Evolutionary conservation across 2,888 invertebrate species (phyloP), one percentile per base, ranked within the genome.

Genomic region (Linnaemya tessellans): DNA sequence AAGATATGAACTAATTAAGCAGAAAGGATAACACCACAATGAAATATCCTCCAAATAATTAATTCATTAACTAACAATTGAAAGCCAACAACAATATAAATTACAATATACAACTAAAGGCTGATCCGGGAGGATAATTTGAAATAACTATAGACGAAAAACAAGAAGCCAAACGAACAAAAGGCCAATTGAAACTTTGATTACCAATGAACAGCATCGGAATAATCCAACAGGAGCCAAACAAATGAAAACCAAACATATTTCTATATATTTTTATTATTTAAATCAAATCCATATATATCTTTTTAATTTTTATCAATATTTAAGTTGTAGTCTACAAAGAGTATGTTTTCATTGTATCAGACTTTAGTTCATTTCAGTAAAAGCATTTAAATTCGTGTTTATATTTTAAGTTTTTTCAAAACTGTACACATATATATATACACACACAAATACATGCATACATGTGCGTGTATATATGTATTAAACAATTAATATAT

Each of bases 111-210:
- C 74, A 68, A 56, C 64, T 49, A 68, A 78, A 68, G 62, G 78
- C 70, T 49, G 51, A 58, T 30, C 41, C 43, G 41, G 65, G 62
- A 64, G 73, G 58, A 81, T 68, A 65, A 58, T 80, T 77, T 62
- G 56, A 41, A 70, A 38, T 25, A 68, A 60, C n/a, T n/a, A 51
- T 15, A 38, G 71, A 25, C n/a, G 18, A 49, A 49, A 49, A 49
- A n/a, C 11, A 18, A n/a, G 41, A 70, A 74, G 70, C 46, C 35
- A 25, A 18, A 13, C 10, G 18, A 43, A 41, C n/a, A 62, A 43
- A 60, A 51, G 62, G 11, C 49, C 20, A 58, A 78, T 20, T 77
- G 74, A 64, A 85, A 79, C 74, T 70, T 64, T 64, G 77, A 78
- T 74, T 68, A 56, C 70, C 62, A 58, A 74, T 74, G 79, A 62